A percentile compares a stretch with the other conserved stretches of the same genome.
Conservation (phyloP, 1,140 invertebrate genomes). For the Kradibia gibbosae region DNA sequence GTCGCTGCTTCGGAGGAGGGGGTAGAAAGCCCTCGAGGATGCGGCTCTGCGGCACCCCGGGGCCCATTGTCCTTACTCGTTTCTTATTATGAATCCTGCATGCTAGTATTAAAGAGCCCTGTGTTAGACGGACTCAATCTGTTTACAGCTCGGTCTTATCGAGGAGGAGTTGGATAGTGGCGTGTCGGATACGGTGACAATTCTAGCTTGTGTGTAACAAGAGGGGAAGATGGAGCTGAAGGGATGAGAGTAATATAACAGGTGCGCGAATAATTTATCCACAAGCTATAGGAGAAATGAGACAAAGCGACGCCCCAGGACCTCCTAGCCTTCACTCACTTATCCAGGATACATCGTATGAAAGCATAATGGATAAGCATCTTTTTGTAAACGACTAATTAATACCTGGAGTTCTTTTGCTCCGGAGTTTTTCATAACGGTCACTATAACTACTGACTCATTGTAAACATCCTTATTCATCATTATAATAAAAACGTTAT, state of each 20-base stretch:
- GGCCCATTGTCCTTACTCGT: slow-evolving; percentile 57
- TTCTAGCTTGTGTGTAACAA: neutral
- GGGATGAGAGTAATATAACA: neutral
- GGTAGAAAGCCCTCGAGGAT: slow-evolving; percentile 1
- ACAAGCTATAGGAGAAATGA: slow-evolving; percentile 15
- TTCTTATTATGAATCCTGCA: slow-evolving; percentile 71
- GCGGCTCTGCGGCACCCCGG: neutral
- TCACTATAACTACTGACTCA: no score
- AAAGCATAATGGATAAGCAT: no score
- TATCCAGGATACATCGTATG: no score
- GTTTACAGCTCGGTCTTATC: slow-evolving; percentile 2
- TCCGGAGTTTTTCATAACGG: no score
- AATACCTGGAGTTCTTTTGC: no score
- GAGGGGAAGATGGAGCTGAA: no score
- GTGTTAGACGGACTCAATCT: slow-evolving; percentile 52
- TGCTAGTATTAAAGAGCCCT: slow-evolving; percentile 69
- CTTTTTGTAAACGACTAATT: no score
- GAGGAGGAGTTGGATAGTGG: neutral
- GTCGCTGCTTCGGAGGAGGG: slow-evolving; percentile 17
- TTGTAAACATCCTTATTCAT: no score
- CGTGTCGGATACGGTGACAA: no score
- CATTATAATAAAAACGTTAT: no score
- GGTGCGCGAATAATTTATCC: slow-evolving; percentile 14
- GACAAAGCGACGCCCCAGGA: neutral
- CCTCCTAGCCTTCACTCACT: no score